Base-by-base conservation (phyloP, 2,113 vertebrate species). In the Malurus cyaneus region DNA sequence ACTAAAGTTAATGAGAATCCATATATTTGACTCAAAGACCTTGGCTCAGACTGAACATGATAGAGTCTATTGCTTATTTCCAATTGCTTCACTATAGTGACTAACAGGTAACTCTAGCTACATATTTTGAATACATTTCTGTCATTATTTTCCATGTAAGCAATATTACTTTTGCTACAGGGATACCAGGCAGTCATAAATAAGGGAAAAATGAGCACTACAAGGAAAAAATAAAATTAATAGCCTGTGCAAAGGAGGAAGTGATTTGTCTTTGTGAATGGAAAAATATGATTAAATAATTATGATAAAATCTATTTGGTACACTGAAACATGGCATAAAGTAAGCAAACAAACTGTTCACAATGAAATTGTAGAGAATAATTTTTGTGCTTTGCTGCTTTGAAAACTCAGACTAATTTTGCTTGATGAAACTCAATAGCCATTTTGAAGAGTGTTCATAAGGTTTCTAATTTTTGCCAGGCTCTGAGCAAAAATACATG, bases 101-200 rank as follows among this genome's bases (percentile, higher is more conserved):
- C 89, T 87, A 91, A 61, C 23, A 88, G 26, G 53, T 80, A 91
- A 89, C 77, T 83, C 86, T 66, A 96, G 34, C 18, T 86, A 62
- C 20, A 44, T 60, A 66, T 5, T 64, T 78, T 64, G 42, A 73
- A 66, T 74, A 62, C 4, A 29, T 72, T 79, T 79, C 53, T 92
- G n/a, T 39, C 85, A 61, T 61, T 89, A 59, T 85, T 92, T 95
- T 82, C 67, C 59, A 41, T n/a, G 14, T 61, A 76, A 81, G 28
- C 28, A 41, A 49, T 49, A 31, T 72, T 76, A 46, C 26, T 89
- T 78, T 61, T 80, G 29, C 17, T 76, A 13, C 7, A 65, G 21
- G 42, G 7, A 62, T 85, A 47, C 14, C 39, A 59, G 24, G 24
- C 32, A 66, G 44, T 65, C 41, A 67, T 73, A 94, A 82, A 24